A percentile compares a stretch with the other conserved stretches of the same genome.
Conservation (phyloP, 1,140 invertebrate genomes). For the Drosophila mayri region DNA sequence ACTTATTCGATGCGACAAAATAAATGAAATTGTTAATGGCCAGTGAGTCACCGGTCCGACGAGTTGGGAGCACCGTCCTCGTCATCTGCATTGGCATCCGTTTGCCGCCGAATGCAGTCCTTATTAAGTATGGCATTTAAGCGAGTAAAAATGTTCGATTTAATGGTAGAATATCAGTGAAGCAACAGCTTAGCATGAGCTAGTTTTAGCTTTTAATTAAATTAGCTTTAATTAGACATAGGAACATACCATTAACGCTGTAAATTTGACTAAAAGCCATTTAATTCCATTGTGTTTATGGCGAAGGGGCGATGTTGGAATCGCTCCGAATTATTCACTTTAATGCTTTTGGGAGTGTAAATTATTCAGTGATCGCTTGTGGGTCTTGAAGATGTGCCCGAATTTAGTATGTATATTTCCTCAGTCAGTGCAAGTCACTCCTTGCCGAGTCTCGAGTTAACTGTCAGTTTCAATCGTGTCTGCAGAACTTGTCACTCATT, state of each 20-base stretch:
- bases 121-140: constrained; percentile 68
- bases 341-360: neutral
- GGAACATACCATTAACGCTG: neutral
- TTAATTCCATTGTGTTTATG: neutral
- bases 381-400: constrained; percentile 15
- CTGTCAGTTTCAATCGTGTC: constrained; percentile 85
- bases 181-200: neutral
- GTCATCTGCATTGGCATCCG: constrained; percentile 16
- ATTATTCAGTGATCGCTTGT: constrained; percentile 33
- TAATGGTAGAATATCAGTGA: neutral
- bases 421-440: constrained; percentile 42
- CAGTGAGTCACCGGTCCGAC: constrained; percentile 35
- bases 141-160: constrained; percentile 1
- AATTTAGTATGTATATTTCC: constrained; percentile 1
- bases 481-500: constrained; percentile 85
- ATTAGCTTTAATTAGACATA: neutral
- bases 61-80: constrained; percentile 10
- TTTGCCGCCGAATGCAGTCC: neutral
- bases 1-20: constrained; percentile 56
- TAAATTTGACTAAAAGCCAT: neutral
- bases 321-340: neutral
- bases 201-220: neutral
- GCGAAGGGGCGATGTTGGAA: neutral
- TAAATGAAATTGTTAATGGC: constrained; percentile 79
- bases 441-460: constrained; percentile 47